Base-by-base conservation (phyloP, 1,140 invertebrate species). In the Lepidostoma basale region DNA sequence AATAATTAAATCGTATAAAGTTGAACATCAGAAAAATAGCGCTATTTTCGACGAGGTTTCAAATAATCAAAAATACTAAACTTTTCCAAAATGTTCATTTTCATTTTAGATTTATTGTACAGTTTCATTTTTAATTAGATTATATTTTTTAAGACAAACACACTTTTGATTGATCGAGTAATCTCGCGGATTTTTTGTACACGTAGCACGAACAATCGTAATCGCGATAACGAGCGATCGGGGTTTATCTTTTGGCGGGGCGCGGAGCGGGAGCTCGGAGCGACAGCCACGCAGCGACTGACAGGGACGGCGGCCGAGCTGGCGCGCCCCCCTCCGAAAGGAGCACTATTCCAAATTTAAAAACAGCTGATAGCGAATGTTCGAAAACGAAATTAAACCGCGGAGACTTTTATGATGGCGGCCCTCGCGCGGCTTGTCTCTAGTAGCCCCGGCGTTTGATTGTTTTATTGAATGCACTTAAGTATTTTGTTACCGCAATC, bases 91-190 rank as follows among this genome's bases (percentile, higher is more conserved):
- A 42, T n/a, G 30, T 47, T 25, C 16, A n/a, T 30, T 64, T 64
- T 64, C 62, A 64, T 64, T 64, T 64, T 64, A 9, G 62, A 64
- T 33, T 64, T 64, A 14, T 64, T 64, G 28, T 64, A 64, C 62
- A 49, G 20, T 64, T 49, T 64, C 62, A 64, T 64, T 64, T 49
- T 64, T 23, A 28, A 36, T 39, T 28, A 25, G 9, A 20, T 52
- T 56, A 42, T 44, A 10, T 9, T 12, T 36, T n/a, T 4, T 10
- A 45, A 45, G 14, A 16, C 18, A 42, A n/a, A n/a, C n/a, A 25
- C 39, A 60, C 39, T 60, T 22, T 59, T 16, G 2, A 14, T 45
- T 5, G 33, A 36, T 5, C 33, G 33, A 3, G n/a, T n/a, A 16
- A 14, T 10, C 30, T 8, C 8, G 12, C 22, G 12, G 18, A n/a